Base-by-base conservation (phyloP, 2,888 invertebrate genomes). In the Diarsia brunnea region DNA sequence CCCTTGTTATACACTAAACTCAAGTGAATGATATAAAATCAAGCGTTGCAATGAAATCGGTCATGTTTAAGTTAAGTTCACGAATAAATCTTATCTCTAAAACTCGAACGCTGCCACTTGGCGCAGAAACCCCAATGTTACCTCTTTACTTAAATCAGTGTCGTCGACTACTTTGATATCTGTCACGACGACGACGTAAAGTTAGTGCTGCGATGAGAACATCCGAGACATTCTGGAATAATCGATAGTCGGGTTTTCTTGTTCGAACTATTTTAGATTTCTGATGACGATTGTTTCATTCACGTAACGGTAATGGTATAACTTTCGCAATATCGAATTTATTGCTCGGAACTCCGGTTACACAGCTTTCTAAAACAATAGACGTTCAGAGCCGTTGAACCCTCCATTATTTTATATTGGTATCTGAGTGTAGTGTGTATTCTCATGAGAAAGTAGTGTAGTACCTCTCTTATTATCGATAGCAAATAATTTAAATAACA, bases 81-180 rank as follows among this genome's bases (percentile, higher is more conserved):
- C 75, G 65, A 88, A 88, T 87, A 87, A 84, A 87, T 85, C 71
- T 75, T 76, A 69, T 70, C 67, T 80, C 45, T 53, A 69, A 80
- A 84, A 84, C 60, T 85, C 68, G 77, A 27, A 49, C 85, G 79
- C 74, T 84, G 84, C 84, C 70, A 84, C 60, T 84, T 83, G 85
- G 84, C 79, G 86, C 66, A 74, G 81, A 82, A 71, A 84, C 66
- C 72, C 82, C 69, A 76, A 81, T 74, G 73, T 70, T 79, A 87
- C 73, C 81, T 72, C 49, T 87, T 83, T 83, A 86, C n/a, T n/a
- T n/a, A n/a, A n/a, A n/a, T 85, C 70, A 80, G 73, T 45, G 58
- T 75, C 69, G 65, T 51, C 51, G 63, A 80, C 79, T 78, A 68
- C 53, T 85, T 77, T 73, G 67, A 38, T 75, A 78, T 76, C 72